These are phyloP conservation scores for Bombus waltoni DNA, from an alignment of 1,140 invertebrate genomes.

Conservation along the genomic window DNA sequence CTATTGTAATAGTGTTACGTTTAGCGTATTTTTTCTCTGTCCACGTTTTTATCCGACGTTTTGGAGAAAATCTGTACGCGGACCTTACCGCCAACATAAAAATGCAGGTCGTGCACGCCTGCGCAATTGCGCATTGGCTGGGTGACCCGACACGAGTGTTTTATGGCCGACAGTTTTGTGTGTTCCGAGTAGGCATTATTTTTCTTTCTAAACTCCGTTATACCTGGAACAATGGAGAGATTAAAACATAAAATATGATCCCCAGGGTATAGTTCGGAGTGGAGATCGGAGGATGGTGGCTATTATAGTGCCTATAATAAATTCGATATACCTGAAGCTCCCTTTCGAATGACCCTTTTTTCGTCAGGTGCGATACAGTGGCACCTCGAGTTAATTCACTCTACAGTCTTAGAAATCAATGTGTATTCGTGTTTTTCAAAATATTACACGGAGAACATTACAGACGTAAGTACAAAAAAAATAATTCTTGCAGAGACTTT, in stretches of 20 bases:
- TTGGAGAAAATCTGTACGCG: slow-evolving; percentile 78
- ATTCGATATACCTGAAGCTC: slow-evolving; percentile 58
- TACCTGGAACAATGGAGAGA: slow-evolving; percentile 83
- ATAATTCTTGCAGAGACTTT: not conserved
- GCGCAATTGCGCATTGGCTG: slow-evolving; percentile 68
- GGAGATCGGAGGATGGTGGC: slow-evolving; percentile 27
- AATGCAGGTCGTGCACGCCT: slow-evolving; percentile 81
- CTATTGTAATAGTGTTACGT: slow-evolving; percentile 30
- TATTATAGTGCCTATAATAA: slow-evolving; percentile 54
- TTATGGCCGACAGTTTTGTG: slow-evolving; percentile 80
- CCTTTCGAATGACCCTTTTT: slow-evolving; percentile 34
- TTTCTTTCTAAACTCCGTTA: slow-evolving; percentile 82
- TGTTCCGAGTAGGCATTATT: slow-evolving; percentile 82
- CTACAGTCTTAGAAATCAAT: not conserved
- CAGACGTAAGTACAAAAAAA: too few species aligned
- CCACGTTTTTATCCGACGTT: slow-evolving; percentile 42
- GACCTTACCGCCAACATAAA: slow-evolving; percentile 79
- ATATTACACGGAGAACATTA: not conserved
- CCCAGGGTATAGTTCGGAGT: slow-evolving; percentile 65
- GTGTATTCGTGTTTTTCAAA: not conserved
- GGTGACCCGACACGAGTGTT: slow-evolving; percentile 76
- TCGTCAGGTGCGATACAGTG: slow-evolving; percentile 32
- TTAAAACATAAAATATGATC: slow-evolving; percentile 83
- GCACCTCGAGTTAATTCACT: slow-evolving; percentile 26
- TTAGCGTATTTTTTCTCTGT: not conserved